Conservation (phyloP, 1,140 invertebrate genomes). For the Trigoniulus corallinus region DNA sequence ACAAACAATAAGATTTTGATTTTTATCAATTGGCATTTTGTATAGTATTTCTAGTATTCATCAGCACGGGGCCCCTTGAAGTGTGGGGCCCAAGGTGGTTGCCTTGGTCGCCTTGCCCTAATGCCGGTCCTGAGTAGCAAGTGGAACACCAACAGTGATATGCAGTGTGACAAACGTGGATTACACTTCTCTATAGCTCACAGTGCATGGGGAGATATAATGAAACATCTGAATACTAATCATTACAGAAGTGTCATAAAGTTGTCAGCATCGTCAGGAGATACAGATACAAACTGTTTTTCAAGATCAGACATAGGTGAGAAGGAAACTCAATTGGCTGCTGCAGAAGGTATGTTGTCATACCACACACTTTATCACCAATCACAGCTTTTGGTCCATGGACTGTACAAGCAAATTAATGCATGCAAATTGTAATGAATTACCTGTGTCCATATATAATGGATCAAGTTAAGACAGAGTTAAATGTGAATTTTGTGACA, state of each 20-base stretch:
- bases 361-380: slow-evolving; percentile 9
- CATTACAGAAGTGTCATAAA: slow-evolving; percentile 1
- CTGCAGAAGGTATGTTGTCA: slow-evolving; percentile 2
- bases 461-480: slow-evolving; percentile 6
- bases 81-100: too few species aligned
- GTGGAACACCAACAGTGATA: neutral
- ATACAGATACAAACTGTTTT: slow-evolving; percentile 1
- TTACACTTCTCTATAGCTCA: slow-evolving; percentile 8
- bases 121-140: too few species aligned
- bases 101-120: too few species aligned
- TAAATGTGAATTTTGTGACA: slow-evolving; percentile 8
- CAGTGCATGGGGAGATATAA: slow-evolving; percentile 5
- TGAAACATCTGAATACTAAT: slow-evolving; percentile 5
- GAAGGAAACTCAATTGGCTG: slow-evolving; percentile 4
- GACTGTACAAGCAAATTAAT: slow-evolving; percentile 9
- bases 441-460: neutral
- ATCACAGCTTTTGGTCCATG: slow-evolving; percentile 10
- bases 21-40: too few species aligned
- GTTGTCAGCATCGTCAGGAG: neutral
- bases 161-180: slow-evolving; percentile 7
- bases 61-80: too few species aligned
- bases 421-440: slow-evolving; percentile 4
- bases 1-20: too few species aligned
- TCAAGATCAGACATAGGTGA: slow-evolving; percentile 3
- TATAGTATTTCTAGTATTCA: too few species aligned